Evolutionary conservation across 2,797 vertebrate genomes (phyloP), one percentile per base, ranked within the genome.

Genomic region (Hirundo rustica): DNA sequence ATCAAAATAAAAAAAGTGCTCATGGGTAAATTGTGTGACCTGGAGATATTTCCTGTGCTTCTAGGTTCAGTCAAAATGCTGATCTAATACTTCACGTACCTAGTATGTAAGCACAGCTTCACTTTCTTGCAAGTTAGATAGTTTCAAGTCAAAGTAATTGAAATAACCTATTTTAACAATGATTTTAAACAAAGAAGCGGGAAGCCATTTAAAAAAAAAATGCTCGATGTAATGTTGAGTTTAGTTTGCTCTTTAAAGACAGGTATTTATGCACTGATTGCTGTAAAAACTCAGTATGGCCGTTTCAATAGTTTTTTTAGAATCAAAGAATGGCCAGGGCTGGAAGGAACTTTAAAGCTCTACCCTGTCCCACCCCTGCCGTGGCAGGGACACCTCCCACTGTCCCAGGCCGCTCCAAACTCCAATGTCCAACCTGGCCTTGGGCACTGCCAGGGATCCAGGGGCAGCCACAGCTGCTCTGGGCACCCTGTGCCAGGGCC

Each of bases 281-380:
- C 55, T 86, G 4, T 40, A 62, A 47, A 72, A 88, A 57, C 8
- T 51, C 34, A 62, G 25, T 73, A 14, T 50, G 25, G 40, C 54
- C 14, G 14, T 68, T 72, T 66, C 47, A 42, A 0, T 66, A 25
- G 38, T 7, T 66, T 42, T 50, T 51, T 36, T 20, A 29, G 60
- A 72, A 53, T 47, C 45, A 16, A 22, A 27, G 21, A 45, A 32
- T 47, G n/a, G 21, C 7, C 34, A 65, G 18, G 13, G 26, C 29
- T 32, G 47, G 34, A 54, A 60, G 26, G 30, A 40, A 6, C 26
- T 13, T 44, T 10, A 54, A 60, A 72, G 26, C 34, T 53, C 7
- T 17, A 4, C 17, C 29, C 29, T 0, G 0, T 51, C 0, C 17
- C 12, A 11, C 3, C 32, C 23, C 20, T 40, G 38, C 38, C 29